Conservation (phyloP, 2,113 vertebrate species). For the Brachirus orientalis region DNA sequence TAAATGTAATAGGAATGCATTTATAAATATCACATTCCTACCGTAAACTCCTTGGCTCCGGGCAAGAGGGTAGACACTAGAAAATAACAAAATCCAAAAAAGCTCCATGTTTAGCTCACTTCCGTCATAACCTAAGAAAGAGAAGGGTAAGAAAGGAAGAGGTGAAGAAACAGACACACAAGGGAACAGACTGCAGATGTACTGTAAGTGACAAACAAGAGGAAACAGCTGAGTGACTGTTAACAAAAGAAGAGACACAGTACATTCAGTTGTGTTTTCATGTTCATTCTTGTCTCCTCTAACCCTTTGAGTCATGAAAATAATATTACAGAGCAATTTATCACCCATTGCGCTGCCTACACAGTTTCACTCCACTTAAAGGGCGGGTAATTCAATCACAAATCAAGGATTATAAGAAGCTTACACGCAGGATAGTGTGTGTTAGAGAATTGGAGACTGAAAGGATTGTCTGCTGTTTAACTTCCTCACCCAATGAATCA, state of each 20-base stretch:
- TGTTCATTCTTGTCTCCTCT: slow-evolving; percentile 26
- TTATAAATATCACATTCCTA: slow-evolving; percentile 65
- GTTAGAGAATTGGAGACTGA: slow-evolving; percentile 53
- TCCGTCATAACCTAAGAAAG: slow-evolving; percentile 81
- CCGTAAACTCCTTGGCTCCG: slow-evolving; percentile 85
- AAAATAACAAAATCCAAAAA: slow-evolving; percentile 86
- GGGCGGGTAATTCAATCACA: slow-evolving; percentile 70
- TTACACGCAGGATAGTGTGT: slow-evolving; percentile 48
- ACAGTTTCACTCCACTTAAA: slow-evolving; percentile 57
- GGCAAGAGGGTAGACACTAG: slow-evolving; percentile 70
- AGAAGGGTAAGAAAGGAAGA: background rate
- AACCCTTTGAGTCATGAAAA: slow-evolving; percentile 51
- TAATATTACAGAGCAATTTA: slow-evolving; percentile 57
- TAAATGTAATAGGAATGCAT: background rate
- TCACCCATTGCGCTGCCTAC: slow-evolving; percentile 18
- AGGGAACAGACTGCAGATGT: background rate
- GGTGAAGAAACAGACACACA: slow-evolving; percentile 4
- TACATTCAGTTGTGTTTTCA: slow-evolving; percentile 26
- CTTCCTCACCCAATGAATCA: background rate
- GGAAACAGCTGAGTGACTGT: slow-evolving; percentile 28
- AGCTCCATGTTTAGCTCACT: slow-evolving; percentile 84
- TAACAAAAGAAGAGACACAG: slow-evolving; percentile 6
- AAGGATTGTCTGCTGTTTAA: slow-evolving; percentile 54
- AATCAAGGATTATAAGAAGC: slow-evolving; percentile 70
- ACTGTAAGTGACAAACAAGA: slow-evolving; percentile 7